Percentiles rank a stretch among this genome's conserved stretches.
phyloP scores from a whole-genome alignment of 2,797 vertebrate genomes.

The Galagoides demidoff region DNA sequence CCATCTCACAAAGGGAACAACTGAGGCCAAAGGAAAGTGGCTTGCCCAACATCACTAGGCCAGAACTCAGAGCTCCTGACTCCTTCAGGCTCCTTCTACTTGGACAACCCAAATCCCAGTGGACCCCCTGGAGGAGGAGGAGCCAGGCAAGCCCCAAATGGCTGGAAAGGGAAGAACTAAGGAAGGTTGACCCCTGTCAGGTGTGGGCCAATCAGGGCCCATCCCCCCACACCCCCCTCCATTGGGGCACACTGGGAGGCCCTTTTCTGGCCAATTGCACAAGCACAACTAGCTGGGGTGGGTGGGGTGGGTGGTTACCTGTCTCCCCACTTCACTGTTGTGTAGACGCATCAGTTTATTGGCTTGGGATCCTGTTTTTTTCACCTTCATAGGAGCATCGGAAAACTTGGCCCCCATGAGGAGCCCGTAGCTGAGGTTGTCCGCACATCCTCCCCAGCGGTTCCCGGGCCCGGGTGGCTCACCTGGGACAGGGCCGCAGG shows the following conservation, averaged over 20 bases:
- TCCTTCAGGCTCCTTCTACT: neutral
- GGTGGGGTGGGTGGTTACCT: constrained; percentile 90
- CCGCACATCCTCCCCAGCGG: constrained; percentile 99
- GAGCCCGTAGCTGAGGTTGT: constrained; percentile 98
- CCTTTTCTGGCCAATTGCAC: constrained; percentile 77
- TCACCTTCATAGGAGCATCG: constrained; percentile 99
- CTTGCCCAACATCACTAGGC: neutral
- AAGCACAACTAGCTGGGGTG: constrained; percentile 83
- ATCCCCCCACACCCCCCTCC: neutral
- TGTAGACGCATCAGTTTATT: constrained; percentile 99
- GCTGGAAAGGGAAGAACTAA: neutral
- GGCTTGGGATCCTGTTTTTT: constrained; percentile 95
- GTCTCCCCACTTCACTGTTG: constrained; percentile 99
- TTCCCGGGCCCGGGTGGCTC: constrained; percentile 97
- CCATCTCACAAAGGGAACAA: constrained; percentile 2
- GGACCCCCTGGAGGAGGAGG: constrained; percentile 31
- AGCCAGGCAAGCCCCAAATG: neutral
- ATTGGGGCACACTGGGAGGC: constrained; percentile 38
- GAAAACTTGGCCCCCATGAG: constrained; percentile 99
- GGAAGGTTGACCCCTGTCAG: neutral
- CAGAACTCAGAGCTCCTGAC: neutral
- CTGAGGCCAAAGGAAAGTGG: constrained; percentile 5
- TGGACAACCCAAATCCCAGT: neutral
- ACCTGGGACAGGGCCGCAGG: constrained; percentile 96
- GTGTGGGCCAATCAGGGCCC: neutral